phyloP scores from a whole-genome alignment of 2,888 invertebrate genomes.

The Tetanocera ferruginea region DNA sequence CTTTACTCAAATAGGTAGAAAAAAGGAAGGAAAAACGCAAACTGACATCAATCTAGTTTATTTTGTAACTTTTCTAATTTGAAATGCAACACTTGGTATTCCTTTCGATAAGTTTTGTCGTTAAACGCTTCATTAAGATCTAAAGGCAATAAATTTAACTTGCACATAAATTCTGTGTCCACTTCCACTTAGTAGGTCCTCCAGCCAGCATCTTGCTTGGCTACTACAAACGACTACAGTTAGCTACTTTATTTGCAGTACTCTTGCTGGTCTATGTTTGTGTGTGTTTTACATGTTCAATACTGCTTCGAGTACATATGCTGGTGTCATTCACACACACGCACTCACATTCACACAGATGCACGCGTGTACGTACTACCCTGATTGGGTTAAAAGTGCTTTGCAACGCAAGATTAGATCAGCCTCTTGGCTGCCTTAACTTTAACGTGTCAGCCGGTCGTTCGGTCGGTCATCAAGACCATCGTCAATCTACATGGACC shows the following conservation, averaged over 20 bases:
- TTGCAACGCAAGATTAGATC: conserved; percentile 29
- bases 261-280: background rate
- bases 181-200: conserved; percentile 21
- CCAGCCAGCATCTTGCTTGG: background rate
- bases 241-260: background rate
- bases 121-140: conserved; percentile 36
- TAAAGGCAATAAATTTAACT: conserved; percentile 31
- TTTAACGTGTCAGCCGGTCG: too few species aligned
- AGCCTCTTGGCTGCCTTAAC: background rate
- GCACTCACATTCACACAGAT: too few species aligned
- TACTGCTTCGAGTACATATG: background rate
- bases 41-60: too few species aligned
- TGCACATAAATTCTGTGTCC: conserved; percentile 30
- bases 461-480: background rate
- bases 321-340: conserved; percentile 4
- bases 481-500: background rate
- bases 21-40: too few species aligned
- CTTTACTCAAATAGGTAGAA: too few species aligned
- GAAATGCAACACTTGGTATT: conserved; percentile 1
- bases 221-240: background rate
- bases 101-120: conserved; percentile 18
- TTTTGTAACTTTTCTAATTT: background rate
- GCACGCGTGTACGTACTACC: background rate
- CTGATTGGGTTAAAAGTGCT: conserved; percentile 38
- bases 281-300: background rate